Evolutionary conservation across 2,797 vertebrate genomes (phyloP).

Genomic region (Phoeniculus purpureus): DNA sequence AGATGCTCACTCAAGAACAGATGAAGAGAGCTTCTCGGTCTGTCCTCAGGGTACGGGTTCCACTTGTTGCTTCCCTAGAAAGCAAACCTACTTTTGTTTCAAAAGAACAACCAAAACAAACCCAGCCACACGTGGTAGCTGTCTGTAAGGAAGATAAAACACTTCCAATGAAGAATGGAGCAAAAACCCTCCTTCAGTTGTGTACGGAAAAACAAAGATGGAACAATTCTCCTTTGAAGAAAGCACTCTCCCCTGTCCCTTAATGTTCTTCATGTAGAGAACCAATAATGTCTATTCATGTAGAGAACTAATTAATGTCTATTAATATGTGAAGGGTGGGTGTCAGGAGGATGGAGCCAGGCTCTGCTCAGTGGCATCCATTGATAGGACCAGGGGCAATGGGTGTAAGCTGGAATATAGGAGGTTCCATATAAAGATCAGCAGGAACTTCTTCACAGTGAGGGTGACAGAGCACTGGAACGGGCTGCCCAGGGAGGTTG

Average conservation of each 20-base stretch:
- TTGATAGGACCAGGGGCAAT: no score
- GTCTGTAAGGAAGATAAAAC: neutral
- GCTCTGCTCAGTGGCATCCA: no score
- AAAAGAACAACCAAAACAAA: neutral
- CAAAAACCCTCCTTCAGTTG: neutral
- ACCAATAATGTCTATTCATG: no score
- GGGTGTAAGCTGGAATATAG: no score
- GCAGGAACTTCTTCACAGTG: no score
- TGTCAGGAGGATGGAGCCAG: no score
- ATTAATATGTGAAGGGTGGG: no score
- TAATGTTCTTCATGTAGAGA: no score
- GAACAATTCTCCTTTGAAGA: neutral
- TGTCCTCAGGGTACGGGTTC: neutral
- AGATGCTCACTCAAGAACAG: neutral
- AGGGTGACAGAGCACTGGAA: no score
- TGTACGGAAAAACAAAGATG: neutral
- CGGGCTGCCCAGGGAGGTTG: no score
- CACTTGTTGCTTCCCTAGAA: neutral
- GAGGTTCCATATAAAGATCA: no score
- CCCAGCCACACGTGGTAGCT: neutral
- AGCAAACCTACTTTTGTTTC: neutral
- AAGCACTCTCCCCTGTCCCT: neutral
- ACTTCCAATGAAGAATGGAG: neutral
- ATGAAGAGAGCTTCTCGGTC: neutral
- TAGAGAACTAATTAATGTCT: no score